Evolutionary conservation across 1,140 invertebrate genomes (phyloP).

Genomic region (Semibalanus balanoides): DNA sequence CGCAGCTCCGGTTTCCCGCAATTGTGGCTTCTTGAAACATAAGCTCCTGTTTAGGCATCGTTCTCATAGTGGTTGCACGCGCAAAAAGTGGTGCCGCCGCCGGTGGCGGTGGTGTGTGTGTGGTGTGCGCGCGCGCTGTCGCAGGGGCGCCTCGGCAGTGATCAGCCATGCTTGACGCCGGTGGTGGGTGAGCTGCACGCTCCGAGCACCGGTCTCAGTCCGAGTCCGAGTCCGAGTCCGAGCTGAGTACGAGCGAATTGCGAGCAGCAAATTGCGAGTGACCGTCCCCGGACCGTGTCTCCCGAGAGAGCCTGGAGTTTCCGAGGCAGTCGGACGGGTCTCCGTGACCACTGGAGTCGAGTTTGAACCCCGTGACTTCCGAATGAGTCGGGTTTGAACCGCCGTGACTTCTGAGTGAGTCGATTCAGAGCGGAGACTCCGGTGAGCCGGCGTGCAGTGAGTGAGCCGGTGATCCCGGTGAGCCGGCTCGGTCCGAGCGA

Average conservation of each 20-base stretch:
- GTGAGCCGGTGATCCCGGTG: no score
- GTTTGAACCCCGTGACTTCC: not conserved
- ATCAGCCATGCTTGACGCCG: not conserved
- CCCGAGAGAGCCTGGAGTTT: no score
- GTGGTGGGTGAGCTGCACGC: not conserved
- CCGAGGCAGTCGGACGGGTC: no score
- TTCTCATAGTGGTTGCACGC: conserved; percentile 1
- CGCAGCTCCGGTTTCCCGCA: not conserved
- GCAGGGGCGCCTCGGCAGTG: not conserved
- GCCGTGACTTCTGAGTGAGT: not conserved
- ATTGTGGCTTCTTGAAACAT: not conserved
- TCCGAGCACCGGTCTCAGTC: no score
- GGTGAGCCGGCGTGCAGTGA: no score
- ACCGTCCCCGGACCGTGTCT: not conserved
- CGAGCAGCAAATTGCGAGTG: not conserved
- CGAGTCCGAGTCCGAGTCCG: not conserved
- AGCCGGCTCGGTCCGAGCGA: not conserved
- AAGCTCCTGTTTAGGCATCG: not conserved
- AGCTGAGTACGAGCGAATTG: not conserved
- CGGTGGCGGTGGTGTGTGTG: not conserved
- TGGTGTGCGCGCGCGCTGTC: not conserved
- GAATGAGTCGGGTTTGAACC: not conserved
- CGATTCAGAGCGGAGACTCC: not conserved
- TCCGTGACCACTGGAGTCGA: no score
- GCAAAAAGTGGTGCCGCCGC: not conserved